These are phyloP conservation scores for Python bivittatus DNA, from an alignment of 2,113 vertebrate species.

Conservation along the genomic window DNA sequence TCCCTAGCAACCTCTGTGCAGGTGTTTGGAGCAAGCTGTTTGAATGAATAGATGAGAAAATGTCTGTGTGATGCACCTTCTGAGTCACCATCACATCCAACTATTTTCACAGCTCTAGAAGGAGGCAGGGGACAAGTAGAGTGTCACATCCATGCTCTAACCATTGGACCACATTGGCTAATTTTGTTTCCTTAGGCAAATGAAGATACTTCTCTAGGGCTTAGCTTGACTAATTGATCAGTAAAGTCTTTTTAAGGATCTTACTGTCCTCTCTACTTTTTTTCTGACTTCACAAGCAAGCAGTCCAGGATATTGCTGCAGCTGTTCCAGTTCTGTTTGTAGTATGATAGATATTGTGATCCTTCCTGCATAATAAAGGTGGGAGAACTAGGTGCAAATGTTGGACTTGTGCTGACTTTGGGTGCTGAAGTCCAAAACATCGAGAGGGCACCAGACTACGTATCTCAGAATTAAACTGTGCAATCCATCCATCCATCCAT, in stretches of 20 bases:
- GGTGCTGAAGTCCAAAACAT: neutral
- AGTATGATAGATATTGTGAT: neutral
- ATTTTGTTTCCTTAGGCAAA: neutral
- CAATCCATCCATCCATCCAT: neutral
- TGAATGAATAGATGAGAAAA: neutral
- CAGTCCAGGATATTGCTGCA: neutral
- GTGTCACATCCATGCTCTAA: neutral
- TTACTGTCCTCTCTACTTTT: neutral
- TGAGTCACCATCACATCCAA: neutral
- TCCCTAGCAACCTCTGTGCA: neutral
- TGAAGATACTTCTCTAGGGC: neutral
- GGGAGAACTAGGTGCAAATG: neutral
- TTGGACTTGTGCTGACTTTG: neutral
- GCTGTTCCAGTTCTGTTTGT: neutral
- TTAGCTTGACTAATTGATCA: neutral
- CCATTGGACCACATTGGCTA: neutral
- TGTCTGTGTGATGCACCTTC: neutral
- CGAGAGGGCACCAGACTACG: neutral
- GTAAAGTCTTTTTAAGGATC: neutral
- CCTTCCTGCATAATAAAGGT: neutral
- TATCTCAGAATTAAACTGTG: neutral
- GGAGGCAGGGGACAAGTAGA: neutral
- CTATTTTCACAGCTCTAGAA: neutral
- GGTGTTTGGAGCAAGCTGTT: neutral
- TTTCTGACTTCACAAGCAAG: neutral